A percentile compares a stretch with the other conserved stretches of the same genome.
phyloP scores from a whole-genome alignment of 2,888 invertebrate species.

The Leucoptera coffeella region DNA sequence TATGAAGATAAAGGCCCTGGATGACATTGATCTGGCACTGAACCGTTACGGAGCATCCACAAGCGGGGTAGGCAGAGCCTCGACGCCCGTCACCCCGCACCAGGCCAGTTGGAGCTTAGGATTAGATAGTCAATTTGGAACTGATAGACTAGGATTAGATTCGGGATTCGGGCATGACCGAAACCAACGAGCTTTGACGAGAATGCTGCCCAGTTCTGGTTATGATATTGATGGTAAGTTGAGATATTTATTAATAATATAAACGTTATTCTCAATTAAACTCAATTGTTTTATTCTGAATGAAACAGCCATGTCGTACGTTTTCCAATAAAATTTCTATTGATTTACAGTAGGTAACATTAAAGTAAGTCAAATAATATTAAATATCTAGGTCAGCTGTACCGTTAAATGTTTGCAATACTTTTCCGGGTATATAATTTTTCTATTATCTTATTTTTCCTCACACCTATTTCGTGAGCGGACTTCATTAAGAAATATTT shows the following conservation, averaged over 20 bases:
- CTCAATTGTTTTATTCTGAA: no score
- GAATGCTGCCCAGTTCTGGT: conserved; percentile 42
- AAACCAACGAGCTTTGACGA: conserved; percentile 49
- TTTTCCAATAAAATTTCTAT: no score
- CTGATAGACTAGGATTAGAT: conserved; percentile 53
- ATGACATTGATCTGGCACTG: conserved; percentile 64
- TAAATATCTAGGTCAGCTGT: no score
- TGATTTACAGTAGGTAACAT: no score
- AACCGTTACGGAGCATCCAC: conserved; percentile 47
- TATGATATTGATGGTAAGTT: conserved; percentile 41
- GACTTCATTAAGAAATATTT: no score
- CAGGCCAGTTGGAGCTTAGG: conserved; percentile 55
- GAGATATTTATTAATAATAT: background rate
- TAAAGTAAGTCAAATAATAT: no score
- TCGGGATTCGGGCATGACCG: conserved; percentile 54
- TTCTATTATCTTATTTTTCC: no score
- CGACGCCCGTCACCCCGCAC: conserved; percentile 61
- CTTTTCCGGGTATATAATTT: no score
- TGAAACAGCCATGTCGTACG: no score
- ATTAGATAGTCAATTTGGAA: conserved; percentile 55
- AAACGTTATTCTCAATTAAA: no score
- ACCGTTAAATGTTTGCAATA: no score
- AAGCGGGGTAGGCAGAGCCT: conserved; percentile 41
- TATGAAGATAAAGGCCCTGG: conserved; percentile 65
- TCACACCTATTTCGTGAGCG: no score